These are phyloP conservation scores for Tyto alba DNA, from an alignment of 2,113 vertebrate genomes.

Conservation along the genomic window DNA sequence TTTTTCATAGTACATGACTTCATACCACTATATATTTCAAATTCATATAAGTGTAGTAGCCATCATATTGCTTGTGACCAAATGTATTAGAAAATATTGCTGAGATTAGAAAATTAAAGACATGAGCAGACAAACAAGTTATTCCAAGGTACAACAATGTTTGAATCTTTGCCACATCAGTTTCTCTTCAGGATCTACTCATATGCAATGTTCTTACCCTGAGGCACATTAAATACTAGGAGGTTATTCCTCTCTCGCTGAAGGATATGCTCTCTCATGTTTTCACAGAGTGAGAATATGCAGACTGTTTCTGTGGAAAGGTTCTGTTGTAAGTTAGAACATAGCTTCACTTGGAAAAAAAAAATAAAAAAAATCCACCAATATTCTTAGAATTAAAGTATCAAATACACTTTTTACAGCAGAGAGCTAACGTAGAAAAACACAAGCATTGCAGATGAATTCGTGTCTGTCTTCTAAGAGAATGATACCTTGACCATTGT, in stretches of 20 bases:
- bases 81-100: neutral
- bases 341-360: neutral
- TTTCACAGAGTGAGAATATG: neutral
- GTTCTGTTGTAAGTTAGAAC: neutral
- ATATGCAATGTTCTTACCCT: neutral
- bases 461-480: neutral
- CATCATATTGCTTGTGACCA: neutral
- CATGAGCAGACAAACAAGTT: conserved; percentile 7
- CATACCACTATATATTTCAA: neutral
- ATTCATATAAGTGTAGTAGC: neutral
- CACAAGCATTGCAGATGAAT: neutral
- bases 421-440: neutral
- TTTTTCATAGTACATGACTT: neutral
- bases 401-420: neutral
- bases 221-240: neutral
- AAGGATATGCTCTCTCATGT: neutral
- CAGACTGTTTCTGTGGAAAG: neutral
- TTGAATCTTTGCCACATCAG: neutral
- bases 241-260: neutral
- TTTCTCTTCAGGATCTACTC: neutral
- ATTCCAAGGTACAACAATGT: neutral
- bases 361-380: neutral
- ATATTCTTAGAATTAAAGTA: neutral
- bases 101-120: conserved; percentile 14
- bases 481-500: neutral